phyloP scores from a whole-genome alignment of 1,140 invertebrate genomes.

The Cherax destructor region DNA sequence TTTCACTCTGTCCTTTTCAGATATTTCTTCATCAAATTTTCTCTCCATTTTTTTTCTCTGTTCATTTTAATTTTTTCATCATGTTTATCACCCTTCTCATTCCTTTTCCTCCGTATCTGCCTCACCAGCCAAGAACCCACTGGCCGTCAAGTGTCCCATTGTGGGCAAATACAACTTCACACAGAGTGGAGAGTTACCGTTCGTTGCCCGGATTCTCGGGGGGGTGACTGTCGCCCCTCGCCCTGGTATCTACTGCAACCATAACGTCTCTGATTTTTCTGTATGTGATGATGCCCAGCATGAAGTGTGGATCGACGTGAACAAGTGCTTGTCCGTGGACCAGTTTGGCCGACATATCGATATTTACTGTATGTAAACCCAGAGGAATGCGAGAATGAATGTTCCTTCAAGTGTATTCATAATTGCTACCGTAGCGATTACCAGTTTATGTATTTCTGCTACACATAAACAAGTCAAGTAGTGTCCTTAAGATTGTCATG shows the following conservation, averaged over 20 bases:
- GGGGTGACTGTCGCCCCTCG: conserved; percentile 79
- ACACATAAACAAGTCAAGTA: too few species aligned
- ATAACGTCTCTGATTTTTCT: conserved; percentile 78
- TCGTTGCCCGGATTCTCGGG: conserved; percentile 78
- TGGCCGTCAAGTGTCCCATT: conserved; percentile 86
- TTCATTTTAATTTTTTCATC: not conserved
- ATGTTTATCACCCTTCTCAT: not conserved
- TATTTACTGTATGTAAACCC: conserved; percentile 75
- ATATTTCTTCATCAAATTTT: too few species aligned
- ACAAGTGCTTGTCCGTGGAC: conserved; percentile 79
- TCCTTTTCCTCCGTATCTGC: not conserved
- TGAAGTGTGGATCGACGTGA: conserved; percentile 78
- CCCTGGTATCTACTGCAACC: conserved; percentile 77
- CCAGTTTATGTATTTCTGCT: too few species aligned
- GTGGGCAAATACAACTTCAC: conserved; percentile 96
- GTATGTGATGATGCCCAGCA: conserved; percentile 77
- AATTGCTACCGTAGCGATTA: too few species aligned
- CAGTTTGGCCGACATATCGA: conserved; percentile 79
- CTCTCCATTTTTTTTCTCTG: not conserved
- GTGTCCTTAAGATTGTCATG: too few species aligned
- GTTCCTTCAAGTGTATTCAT: too few species aligned
- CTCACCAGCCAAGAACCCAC: not conserved
- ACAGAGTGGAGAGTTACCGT: conserved; percentile 80
- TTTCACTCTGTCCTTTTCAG: too few species aligned
- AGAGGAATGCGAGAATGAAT: too few species aligned